Percentiles rank a stretch among this genome's conserved stretches.
Conservation (phyloP, 2,888 invertebrate genomes). For the Archips xylosteana region DNA sequence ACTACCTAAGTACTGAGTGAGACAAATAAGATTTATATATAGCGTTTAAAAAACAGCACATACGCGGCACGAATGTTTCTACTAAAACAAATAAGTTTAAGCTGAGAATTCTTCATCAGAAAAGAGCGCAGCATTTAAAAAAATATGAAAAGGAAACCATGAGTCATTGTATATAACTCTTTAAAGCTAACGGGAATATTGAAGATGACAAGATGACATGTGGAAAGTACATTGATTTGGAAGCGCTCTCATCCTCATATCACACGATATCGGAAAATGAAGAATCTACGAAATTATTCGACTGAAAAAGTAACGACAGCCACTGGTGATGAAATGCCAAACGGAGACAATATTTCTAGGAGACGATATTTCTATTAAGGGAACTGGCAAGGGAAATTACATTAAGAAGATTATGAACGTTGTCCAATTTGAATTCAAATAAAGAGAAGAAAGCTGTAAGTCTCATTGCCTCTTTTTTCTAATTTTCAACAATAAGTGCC, state of each 20-base stretch:
- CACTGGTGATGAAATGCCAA: background rate
- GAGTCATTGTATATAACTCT: background rate
- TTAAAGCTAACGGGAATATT: background rate
- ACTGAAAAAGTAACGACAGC: background rate
- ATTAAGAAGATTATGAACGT: background rate
- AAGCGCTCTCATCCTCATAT: background rate
- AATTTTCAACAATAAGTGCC: too few species aligned
- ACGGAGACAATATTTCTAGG: too few species aligned
- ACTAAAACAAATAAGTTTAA: too few species aligned
- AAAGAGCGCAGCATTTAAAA: too few species aligned
- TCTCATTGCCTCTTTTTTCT: too few species aligned
- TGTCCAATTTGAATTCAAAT: too few species aligned
- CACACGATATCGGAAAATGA: background rate
- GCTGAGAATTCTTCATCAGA: too few species aligned
- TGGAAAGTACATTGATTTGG: background rate
- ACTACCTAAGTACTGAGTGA: too few species aligned
- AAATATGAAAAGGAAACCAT: background rate
- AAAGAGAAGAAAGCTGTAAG: too few species aligned
- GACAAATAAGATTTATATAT: too few species aligned
- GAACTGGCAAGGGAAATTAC: background rate
- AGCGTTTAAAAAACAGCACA: too few species aligned
- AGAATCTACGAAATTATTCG: background rate
- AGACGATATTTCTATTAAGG: background rate
- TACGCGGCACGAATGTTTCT: too few species aligned
- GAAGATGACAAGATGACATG: conserved; percentile 2